Evolutionary conservation across 2,888 invertebrate species (phyloP), one percentile per base, ranked within the genome.

Genomic region (Bruchidius siliquastri): DNA sequence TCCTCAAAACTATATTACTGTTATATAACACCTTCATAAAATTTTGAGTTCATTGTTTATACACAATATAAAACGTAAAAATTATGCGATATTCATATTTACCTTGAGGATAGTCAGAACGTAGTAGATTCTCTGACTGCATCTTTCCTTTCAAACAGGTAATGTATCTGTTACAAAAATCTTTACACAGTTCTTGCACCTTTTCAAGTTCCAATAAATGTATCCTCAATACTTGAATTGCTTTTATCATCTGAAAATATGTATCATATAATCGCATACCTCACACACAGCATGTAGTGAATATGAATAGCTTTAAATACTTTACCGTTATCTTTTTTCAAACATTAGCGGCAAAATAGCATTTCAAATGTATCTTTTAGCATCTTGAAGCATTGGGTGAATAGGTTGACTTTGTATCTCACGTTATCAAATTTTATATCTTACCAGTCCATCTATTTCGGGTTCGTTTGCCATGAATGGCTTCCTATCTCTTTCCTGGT

Each of bases 81-180:
- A 26, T 26, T 2, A 13, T 13, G 30, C 22, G n/a, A 32, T 22
- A 68, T 69, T 68, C 18, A 72, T 68, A 73, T 73, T 77, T 73
- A 90, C 90, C 90, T 82, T 91, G 89, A 73, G 91, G 90, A 85
- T 95, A 95, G 85, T 95, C 95, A 73, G 94, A 94, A 81, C 95
- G 88, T 71, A 95, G 88, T 72, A 96, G 87, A 85, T 95, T 95
- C 83, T 95, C 95, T 83, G 94, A 95, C 87, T 95, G 95, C 95
- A 95, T 95, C 87, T 96, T 93, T 77, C 94, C 93, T 85, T 96
- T 96, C 79, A 97, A 88, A 84, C 96, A 96, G 70, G 95, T 94
- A 80, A 94, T 97, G 88, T 97, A 97, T 72, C 97, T 90, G 78
- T 94, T 94, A 88, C 97, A 97, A 88, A 97, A 97, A 88, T 97